These are phyloP conservation scores for Caenorhabditis doughertyi DNA, from an alignment of 2,888 invertebrate genomes.

Conservation along the genomic window DNA sequence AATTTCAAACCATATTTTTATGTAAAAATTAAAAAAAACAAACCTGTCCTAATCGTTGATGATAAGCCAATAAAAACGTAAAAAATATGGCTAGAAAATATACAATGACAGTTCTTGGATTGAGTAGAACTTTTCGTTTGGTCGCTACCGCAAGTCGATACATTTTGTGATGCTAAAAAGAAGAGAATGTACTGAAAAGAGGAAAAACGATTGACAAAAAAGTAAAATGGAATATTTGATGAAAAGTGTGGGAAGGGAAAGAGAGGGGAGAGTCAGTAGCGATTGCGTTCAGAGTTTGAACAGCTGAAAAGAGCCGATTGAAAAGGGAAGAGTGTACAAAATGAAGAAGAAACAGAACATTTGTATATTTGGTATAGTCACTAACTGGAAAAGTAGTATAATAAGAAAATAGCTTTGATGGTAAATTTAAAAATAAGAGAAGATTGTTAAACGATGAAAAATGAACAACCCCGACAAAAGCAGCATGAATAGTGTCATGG, in stretches of 20 bases:
- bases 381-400: no score
- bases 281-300: slow-evolving; percentile 11
- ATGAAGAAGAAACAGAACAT: no score
- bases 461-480: no score
- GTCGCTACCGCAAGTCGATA: slow-evolving; percentile 50
- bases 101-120: slow-evolving; percentile 31
- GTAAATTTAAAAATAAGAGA: no score
- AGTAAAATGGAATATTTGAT: slow-evolving; percentile 25
- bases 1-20: no score
- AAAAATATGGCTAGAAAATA: slow-evolving; percentile 46
- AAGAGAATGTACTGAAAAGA: background rate
- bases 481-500: no score
- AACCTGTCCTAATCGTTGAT: slow-evolving; percentile 48
- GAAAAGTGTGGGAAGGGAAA: slow-evolving; percentile 27
- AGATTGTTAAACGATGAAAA: no score
- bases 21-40: background rate
- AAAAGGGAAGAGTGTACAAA: background rate
- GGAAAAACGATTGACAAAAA: no score
- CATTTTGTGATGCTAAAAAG: slow-evolving; percentile 32
- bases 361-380: no score
- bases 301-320: slow-evolving; percentile 14
- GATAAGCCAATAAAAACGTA: slow-evolving; percentile 51
- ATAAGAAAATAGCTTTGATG: no score
- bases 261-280: background rate
- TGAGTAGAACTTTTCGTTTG: slow-evolving; percentile 47